phyloP scores from a whole-genome alignment of 2,888 invertebrate species.

The Cremastinae sp. region DNA sequence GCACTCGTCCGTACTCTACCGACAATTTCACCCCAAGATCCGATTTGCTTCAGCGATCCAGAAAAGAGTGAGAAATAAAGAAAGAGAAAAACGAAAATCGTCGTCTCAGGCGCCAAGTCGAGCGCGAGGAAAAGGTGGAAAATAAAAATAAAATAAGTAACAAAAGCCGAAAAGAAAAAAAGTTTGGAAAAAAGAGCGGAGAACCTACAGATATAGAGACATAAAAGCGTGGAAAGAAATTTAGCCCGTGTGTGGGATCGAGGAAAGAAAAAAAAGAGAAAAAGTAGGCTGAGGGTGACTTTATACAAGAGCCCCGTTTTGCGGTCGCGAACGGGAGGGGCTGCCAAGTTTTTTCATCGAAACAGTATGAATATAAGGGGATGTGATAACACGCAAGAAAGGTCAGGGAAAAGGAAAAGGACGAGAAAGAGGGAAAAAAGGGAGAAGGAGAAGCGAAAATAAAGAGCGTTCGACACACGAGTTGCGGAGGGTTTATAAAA shows the following conservation, averaged over 20 bases:
- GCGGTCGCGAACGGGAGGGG: slow-evolving; percentile 47
- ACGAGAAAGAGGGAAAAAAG: slow-evolving; percentile 25
- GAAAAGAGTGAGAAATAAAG: slow-evolving; percentile 64
- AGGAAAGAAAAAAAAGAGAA: slow-evolving; percentile 44
- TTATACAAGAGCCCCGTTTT: slow-evolving; percentile 45
- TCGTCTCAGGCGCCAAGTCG: slow-evolving; percentile 55
- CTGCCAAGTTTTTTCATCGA: slow-evolving; percentile 46
- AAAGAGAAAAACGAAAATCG: slow-evolving; percentile 50
- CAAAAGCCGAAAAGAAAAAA: slow-evolving; percentile 5
- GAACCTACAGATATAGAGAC: too few species aligned
- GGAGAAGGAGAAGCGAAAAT: slow-evolving; percentile 32
- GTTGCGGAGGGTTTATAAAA: slow-evolving; percentile 48
- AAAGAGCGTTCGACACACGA: slow-evolving; percentile 16
- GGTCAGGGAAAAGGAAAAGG: slow-evolving; percentile 4
- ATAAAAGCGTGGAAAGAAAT: slow-evolving; percentile 21
- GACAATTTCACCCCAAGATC: slow-evolving; percentile 44
- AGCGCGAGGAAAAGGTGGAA: slow-evolving; percentile 18
- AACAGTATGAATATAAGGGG: slow-evolving; percentile 27
- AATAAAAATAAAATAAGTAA: slow-evolving; percentile 39
- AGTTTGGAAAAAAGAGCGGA: slow-evolving; percentile 21
- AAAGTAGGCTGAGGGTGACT: slow-evolving; percentile 50
- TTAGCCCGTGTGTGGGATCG: slow-evolving; percentile 20
- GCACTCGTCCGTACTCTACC: slow-evolving; percentile 50
- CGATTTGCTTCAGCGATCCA: slow-evolving; percentile 71
- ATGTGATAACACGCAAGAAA: slow-evolving; percentile 18